Conservation (phyloP, 2,797 vertebrate genomes). For the Scolopax rusticola region DNA sequence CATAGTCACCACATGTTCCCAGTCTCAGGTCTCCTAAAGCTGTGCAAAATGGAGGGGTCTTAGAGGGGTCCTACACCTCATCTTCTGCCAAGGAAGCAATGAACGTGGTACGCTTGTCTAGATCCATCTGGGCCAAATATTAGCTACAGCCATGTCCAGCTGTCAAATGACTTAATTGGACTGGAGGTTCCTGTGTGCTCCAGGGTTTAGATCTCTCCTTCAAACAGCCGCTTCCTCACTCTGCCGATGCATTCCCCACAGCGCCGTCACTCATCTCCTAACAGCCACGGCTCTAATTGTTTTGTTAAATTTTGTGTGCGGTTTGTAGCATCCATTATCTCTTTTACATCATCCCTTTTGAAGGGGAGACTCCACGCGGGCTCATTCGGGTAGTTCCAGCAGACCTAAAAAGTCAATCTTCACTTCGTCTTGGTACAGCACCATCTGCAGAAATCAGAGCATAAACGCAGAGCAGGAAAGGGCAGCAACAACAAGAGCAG, state of each 20-base stretch:
- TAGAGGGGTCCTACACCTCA: not conserved
- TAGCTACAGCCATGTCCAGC: not conserved
- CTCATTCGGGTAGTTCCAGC: conserved; percentile 5
- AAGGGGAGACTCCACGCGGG: not conserved
- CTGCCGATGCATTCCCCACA: fast-evolving
- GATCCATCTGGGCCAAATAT: not conserved
- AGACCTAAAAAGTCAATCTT: conserved; percentile 55
- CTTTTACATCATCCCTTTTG: not conserved
- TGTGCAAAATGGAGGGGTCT: not conserved
- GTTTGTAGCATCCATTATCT: not conserved
- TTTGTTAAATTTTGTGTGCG: not conserved
- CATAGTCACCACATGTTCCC: not conserved
- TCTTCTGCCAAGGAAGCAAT: not conserved
- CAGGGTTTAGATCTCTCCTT: not conserved
- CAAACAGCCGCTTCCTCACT: not conserved
- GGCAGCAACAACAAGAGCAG: conserved; percentile 68
- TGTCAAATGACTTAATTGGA: not conserved
- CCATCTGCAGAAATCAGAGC: conserved; percentile 63
- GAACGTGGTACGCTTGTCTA: not conserved
- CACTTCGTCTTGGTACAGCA: conserved; percentile 50
- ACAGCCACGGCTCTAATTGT: not conserved
- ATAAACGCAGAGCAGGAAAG: conserved; percentile 45
- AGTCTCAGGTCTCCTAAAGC: not conserved
- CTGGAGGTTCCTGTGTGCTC: not conserved
- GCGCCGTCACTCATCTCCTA: not conserved